Percentiles rank a stretch among this genome's conserved stretches.
These are phyloP conservation scores for Apus apus DNA, from an alignment of 2,113 vertebrate genomes.

Conservation along the genomic window DNA sequence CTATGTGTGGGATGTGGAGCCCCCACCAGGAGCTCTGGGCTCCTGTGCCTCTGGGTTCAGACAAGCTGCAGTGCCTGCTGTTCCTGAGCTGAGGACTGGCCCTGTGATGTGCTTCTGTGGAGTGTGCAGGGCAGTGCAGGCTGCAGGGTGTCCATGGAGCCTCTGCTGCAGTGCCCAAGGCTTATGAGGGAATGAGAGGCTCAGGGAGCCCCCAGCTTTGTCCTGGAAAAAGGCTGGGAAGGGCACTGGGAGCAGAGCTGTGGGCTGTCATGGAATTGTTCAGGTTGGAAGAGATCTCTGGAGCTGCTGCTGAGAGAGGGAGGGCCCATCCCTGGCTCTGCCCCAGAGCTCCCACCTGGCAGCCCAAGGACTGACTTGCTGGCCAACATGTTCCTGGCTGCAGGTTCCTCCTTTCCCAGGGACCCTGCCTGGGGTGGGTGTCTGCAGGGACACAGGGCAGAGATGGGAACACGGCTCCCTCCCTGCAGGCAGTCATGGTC, in stretches of 20 bases:
- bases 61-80: accelerated
- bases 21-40: background rate
- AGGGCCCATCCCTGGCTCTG: no score
- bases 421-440: background rate
- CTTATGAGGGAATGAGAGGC: background rate
- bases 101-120: accelerated
- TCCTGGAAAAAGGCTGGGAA: background rate
- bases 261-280: background rate
- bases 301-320: no score
- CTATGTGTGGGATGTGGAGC: background rate
- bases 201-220: background rate
- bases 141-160: no score
- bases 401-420: background rate
- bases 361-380: no score
- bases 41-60: background rate
- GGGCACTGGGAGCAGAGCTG: background rate
- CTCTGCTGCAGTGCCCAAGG: background rate
- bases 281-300: no score
- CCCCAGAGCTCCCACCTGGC: no score
- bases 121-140: background rate
- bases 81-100: background rate
- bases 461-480: background rate
- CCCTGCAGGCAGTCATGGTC: background rate
- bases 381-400: no score
- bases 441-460: background rate